Evolutionary conservation across 2,888 invertebrate species (phyloP).

Genomic region (Neoscelio sp.): DNA sequence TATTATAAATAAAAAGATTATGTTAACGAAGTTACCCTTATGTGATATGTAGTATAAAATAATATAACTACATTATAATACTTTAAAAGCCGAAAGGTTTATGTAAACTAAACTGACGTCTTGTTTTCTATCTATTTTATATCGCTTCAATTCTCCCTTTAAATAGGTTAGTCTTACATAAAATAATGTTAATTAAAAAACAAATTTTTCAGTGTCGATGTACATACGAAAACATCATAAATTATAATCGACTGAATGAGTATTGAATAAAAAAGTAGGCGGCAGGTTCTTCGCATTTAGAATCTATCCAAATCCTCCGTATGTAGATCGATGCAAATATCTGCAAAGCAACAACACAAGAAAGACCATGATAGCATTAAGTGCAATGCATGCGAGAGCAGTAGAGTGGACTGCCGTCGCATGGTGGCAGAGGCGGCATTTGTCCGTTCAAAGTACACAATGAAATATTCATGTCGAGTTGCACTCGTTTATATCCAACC

Average conservation of each 20-base stretch:
- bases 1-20: too few relatives aligned
- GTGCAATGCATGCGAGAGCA: constrained; percentile 58
- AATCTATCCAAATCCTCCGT: constrained; percentile 39
- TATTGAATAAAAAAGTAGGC: constrained; percentile 19
- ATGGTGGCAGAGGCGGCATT: constrained; percentile 66
- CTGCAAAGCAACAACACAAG: constrained; percentile 36
- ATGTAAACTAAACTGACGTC: too few relatives aligned
- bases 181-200: constrained; percentile 7
- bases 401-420: constrained; percentile 39
- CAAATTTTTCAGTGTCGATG: constrained; percentile 8
- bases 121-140: too few relatives aligned
- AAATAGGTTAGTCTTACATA: too few relatives aligned
- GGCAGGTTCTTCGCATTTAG: constrained; percentile 9
- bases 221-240: background rate
- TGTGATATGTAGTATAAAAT: too few relatives aligned
- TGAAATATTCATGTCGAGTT: constrained; percentile 76
- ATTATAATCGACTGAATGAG: constrained; percentile 18
- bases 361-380: constrained; percentile 56
- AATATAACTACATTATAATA: too few relatives aligned
- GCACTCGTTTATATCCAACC: constrained; percentile 69
- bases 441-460: constrained; percentile 71
- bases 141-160: too few relatives aligned
- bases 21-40: too few relatives aligned
- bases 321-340: constrained; percentile 61
- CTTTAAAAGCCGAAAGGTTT: too few relatives aligned